phyloP scores from a whole-genome alignment of 2,888 invertebrate species.

The Himalopsyche japonica region DNA sequence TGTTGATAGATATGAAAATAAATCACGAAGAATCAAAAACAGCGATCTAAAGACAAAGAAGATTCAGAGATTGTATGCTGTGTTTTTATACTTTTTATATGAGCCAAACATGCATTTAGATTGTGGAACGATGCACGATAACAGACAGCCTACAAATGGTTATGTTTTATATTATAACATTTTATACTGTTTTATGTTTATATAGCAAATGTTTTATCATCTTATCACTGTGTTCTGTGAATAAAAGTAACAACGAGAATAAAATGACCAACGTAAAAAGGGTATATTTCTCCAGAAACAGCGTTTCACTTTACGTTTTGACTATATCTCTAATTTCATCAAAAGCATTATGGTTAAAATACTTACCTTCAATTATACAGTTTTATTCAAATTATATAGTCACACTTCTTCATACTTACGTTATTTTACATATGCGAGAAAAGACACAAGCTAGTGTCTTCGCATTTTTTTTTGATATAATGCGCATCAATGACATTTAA shows the following conservation, averaged over 20 bases:
- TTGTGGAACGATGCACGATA: background rate
- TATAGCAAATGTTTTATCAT: background rate
- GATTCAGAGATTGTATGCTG: background rate
- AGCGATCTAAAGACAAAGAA: background rate
- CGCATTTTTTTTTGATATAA: too few species aligned
- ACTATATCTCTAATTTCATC: too few species aligned
- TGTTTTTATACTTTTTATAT: background rate
- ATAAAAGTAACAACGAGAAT: background rate
- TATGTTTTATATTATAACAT: background rate
- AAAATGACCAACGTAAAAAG: background rate
- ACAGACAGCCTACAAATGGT: background rate
- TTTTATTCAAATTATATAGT: too few species aligned
- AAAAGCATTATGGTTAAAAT: too few species aligned
- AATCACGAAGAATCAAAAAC: background rate
- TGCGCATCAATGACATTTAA: too few species aligned
- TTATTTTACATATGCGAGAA: too few species aligned
- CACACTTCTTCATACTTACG: too few species aligned
- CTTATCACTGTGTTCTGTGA: background rate
- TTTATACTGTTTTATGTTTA: background rate
- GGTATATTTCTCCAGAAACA: too few species aligned
- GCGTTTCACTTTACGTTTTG: too few species aligned
- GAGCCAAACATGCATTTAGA: background rate
- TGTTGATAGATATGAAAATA: background rate
- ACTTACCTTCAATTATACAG: too few species aligned
- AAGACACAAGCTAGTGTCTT: too few species aligned